Conservation (phyloP, 2,888 invertebrate species). For the Drosophila neonasuta region DNA sequence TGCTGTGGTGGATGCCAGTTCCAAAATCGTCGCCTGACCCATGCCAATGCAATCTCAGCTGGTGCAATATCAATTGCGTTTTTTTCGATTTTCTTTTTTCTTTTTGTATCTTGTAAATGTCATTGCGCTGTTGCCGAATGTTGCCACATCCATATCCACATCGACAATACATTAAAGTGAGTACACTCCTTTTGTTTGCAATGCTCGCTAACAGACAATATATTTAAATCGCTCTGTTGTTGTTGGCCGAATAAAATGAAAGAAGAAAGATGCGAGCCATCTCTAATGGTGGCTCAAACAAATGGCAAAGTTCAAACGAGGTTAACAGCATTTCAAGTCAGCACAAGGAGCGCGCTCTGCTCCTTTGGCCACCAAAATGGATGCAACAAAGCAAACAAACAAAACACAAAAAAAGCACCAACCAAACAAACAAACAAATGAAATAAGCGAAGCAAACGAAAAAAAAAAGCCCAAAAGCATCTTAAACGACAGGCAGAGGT, state of each 20-base stretch:
- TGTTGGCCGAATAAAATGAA: slow-evolving; percentile 32
- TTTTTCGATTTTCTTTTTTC: background rate
- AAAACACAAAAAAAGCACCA: background rate
- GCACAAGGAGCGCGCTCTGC: slow-evolving; percentile 49
- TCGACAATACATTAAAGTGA: slow-evolving; percentile 20
- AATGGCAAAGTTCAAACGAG: slow-evolving; percentile 78
- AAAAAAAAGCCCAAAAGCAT: slow-evolving; percentile 64
- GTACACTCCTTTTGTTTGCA: slow-evolving; percentile 58
- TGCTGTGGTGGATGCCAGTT: slow-evolving; percentile 3
- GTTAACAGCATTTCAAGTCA: slow-evolving; percentile 76
- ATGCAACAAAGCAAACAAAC: slow-evolving; percentile 63
- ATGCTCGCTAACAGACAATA: slow-evolving; percentile 17
- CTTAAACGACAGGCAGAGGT: slow-evolving; percentile 70
- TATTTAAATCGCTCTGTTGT: slow-evolving; percentile 66
- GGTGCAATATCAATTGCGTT: slow-evolving; percentile 41
- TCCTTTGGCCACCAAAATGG: slow-evolving; percentile 68
- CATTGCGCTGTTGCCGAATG: slow-evolving; percentile 66
- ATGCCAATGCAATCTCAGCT: slow-evolving; percentile 60
- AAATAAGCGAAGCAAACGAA: slow-evolving; percentile 29
- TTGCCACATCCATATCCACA: slow-evolving; percentile 32
- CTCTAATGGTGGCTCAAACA: slow-evolving; percentile 77
- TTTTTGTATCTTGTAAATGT: slow-evolving; percentile 67
- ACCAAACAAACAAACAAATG: slow-evolving; percentile 48
- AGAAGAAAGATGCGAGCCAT: slow-evolving; percentile 66
- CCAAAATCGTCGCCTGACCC: slow-evolving; percentile 59